Evolutionary conservation across 2,797 vertebrate species (phyloP).

Genomic region (Pyrocephalus nanus): DNA sequence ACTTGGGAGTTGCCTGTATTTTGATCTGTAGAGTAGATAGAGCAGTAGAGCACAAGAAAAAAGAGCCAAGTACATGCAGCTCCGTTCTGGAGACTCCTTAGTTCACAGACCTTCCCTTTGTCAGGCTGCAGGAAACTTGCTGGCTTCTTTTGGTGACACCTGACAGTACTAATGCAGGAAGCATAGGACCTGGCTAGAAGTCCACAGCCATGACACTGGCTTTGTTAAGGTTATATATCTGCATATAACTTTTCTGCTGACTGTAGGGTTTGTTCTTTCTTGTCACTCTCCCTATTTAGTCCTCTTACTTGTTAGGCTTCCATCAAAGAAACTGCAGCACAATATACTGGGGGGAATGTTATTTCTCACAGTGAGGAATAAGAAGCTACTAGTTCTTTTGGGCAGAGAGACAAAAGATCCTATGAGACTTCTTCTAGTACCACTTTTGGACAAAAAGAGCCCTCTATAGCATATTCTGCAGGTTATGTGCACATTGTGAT

Average conservation of each 20-base stretch:
- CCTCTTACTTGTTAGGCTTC: conserved; percentile 12
- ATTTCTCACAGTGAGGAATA: not conserved
- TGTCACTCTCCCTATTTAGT: not conserved
- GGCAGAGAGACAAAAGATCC: not conserved
- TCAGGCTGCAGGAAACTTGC: not conserved
- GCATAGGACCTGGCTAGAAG: not conserved
- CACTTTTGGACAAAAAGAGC: not conserved
- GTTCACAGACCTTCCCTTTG: not conserved
- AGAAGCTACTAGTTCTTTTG: not conserved
- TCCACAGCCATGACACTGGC: not conserved
- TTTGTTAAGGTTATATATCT: not conserved
- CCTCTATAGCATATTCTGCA: fast-evolving
- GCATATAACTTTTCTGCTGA: not conserved
- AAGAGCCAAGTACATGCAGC: not conserved
- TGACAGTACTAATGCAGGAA: not conserved
- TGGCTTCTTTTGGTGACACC: not conserved
- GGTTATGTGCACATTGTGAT: fast-evolving
- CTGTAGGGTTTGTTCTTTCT: not conserved
- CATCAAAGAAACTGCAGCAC: not conserved
- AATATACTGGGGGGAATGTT: fast-evolving
- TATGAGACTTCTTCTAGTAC: not conserved
- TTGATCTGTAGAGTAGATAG: too few species aligned
- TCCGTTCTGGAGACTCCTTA: not conserved
- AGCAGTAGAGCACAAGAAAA: not conserved
- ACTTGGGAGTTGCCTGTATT: not conserved